Evolutionary conservation across 2,888 invertebrate genomes (phyloP).

Genomic region (Acrocera orbiculus): DNA sequence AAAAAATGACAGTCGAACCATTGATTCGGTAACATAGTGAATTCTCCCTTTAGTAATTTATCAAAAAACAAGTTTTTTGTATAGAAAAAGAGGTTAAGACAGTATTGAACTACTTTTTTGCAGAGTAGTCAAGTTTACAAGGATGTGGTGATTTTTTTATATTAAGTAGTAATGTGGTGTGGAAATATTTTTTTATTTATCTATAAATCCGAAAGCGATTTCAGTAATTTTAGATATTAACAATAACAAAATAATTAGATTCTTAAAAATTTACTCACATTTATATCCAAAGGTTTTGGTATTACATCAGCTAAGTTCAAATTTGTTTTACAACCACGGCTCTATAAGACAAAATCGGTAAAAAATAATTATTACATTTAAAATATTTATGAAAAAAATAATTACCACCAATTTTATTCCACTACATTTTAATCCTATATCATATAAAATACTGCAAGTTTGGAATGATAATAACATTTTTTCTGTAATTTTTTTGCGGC

Average conservation of each 20-base stretch:
- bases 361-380: conserved; percentile 3
- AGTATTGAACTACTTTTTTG: no score
- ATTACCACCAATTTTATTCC: conserved; percentile 55
- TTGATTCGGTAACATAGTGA: no score
- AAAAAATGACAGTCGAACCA: no score
- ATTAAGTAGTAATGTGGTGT: no score
- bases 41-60: no score
- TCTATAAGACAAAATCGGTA: conserved; percentile 33
- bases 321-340: conserved; percentile 59
- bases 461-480: conserved; percentile 60
- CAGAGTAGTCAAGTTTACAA: no score
- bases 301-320: conserved; percentile 42
- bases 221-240: not conserved
- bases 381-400: conserved; percentile 7
- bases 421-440: conserved; percentile 36
- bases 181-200: no score
- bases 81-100: no score
- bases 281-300: conserved; percentile 41
- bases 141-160: no score
- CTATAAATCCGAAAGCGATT: no score
- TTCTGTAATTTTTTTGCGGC: conserved; percentile 50
- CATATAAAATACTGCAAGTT: conserved; percentile 40
- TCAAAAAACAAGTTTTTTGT: no score
- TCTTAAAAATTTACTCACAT: no score
- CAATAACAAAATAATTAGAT: not conserved